These are phyloP conservation scores for Shargacucullia verbasci DNA, from an alignment of 2,888 invertebrate genomes.

Conservation along the genomic window DNA sequence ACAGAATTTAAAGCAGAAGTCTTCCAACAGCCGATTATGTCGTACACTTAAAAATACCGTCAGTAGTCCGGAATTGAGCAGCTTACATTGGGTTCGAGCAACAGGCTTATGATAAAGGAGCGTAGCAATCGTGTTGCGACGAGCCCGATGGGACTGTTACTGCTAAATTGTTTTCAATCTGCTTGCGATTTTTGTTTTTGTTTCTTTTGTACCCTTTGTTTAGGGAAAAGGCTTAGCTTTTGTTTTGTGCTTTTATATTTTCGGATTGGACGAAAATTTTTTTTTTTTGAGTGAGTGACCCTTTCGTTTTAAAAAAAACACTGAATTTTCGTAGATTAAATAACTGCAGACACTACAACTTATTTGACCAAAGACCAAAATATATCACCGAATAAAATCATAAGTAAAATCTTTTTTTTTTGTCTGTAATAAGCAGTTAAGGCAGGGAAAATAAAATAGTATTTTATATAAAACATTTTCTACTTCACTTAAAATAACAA, in stretches of 20 bases:
- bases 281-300: too few species aligned
- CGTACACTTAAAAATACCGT: slow-evolving; percentile 11
- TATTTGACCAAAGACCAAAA: too few species aligned
- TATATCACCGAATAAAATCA: too few species aligned
- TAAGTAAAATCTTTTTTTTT: too few species aligned
- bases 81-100: slow-evolving; percentile 35
- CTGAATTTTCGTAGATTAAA: too few species aligned
- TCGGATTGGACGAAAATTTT: slow-evolving; percentile 10
- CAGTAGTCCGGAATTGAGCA: slow-evolving; percentile 13
- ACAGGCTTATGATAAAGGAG: slow-evolving; percentile 44
- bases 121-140: slow-evolving; percentile 23
- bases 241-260: slow-evolving; percentile 1
- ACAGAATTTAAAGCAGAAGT: too few species aligned
- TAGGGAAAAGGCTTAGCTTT: slow-evolving; percentile 15
- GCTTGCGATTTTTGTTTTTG: slow-evolving; percentile 18
- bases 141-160: slow-evolving; percentile 1
- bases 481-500: slow-evolving; percentile 2
- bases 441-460: too few species aligned
- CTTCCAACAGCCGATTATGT: neutral
- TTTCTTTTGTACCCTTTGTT: slow-evolving; percentile 22
- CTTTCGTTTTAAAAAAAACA: too few species aligned
- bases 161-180: slow-evolving; percentile 47
- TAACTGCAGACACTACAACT: too few species aligned
- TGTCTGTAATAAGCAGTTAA: too few species aligned
- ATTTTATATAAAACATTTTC: neutral